These are phyloP conservation scores for Epinephelus coioides DNA, from an alignment of 2,797 vertebrate genomes.

Conservation along the genomic window DNA sequence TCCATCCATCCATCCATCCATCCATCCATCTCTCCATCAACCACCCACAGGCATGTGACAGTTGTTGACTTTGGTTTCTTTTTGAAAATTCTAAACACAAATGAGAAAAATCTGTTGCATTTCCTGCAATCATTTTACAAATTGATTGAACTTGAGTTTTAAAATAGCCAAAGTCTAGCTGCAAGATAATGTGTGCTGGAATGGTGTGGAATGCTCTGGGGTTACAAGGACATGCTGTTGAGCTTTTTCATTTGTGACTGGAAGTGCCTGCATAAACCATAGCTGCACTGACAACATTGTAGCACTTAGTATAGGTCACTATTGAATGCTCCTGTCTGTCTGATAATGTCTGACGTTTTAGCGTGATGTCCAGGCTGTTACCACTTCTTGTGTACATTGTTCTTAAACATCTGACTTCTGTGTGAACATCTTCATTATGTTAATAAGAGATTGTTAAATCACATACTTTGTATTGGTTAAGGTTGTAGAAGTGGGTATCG, in stretches of 20 bases:
- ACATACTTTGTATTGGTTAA: background rate
- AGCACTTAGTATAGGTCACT: background rate
- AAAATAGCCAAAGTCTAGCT: background rate
- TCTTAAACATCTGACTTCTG: background rate
- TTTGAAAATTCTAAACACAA: slow-evolving; percentile 29
- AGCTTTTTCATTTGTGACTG: background rate
- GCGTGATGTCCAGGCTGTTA: background rate
- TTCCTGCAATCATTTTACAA: slow-evolving; percentile 49
- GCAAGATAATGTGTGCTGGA: background rate
- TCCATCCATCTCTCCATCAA: slow-evolving; percentile 15
- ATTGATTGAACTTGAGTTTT: background rate
- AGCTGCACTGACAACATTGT: background rate
- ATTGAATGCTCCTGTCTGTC: background rate
- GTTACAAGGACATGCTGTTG: background rate
- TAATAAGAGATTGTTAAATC: background rate
- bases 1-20: slow-evolving; percentile 7
- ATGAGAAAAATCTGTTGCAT: slow-evolving; percentile 20
- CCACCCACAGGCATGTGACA: slow-evolving; percentile 4
- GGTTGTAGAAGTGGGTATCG: background rate
- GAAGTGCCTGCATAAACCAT: background rate
- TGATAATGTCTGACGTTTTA: background rate
- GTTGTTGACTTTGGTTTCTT: background rate
- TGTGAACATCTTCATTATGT: background rate
- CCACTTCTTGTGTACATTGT: background rate
- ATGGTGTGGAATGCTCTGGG: no score